Percentiles rank a stretch among this genome's conserved stretches.
phyloP scores from a whole-genome alignment of 2,113 vertebrate genomes.

The Piliocolobus tephrosceles region DNA sequence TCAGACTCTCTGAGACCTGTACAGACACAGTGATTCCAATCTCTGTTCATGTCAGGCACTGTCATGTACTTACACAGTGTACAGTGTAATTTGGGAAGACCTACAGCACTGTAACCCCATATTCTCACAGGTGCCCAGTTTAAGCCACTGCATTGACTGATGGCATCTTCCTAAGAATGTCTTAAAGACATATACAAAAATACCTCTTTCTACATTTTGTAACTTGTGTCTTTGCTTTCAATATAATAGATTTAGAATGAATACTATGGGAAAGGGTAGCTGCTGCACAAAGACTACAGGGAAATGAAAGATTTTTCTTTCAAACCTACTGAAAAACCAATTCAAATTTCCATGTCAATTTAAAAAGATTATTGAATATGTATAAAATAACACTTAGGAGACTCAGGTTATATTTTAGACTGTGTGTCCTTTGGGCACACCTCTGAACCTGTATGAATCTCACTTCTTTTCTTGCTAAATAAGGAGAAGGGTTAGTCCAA shows the following conservation, averaged over 20 bases:
- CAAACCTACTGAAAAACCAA: background rate
- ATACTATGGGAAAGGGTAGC: background rate
- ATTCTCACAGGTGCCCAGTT: background rate
- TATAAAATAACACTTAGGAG: background rate
- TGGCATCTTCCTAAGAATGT: background rate
- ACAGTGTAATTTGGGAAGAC: background rate
- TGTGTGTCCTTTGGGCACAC: background rate
- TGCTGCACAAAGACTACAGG: background rate
- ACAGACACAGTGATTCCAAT: rapidly evolving
- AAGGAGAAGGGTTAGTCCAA: background rate
- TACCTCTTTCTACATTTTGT: background rate
- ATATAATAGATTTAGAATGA: background rate
- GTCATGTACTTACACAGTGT: background rate
- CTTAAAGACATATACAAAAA: background rate
- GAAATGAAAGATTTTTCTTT: background rate
- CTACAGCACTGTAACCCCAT: rapidly evolving
- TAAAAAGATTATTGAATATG: background rate
- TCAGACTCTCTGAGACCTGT: background rate
- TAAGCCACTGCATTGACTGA: background rate
- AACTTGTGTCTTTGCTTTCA: background rate
- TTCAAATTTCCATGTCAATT: conserved; percentile 43
- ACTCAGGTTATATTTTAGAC: background rate
- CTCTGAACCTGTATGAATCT: background rate
- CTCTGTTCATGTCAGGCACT: background rate
- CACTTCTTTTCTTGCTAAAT: background rate